Evolutionary conservation across 2,113 vertebrate species (phyloP).

Genomic region (Uropsilus gracilis): DNA sequence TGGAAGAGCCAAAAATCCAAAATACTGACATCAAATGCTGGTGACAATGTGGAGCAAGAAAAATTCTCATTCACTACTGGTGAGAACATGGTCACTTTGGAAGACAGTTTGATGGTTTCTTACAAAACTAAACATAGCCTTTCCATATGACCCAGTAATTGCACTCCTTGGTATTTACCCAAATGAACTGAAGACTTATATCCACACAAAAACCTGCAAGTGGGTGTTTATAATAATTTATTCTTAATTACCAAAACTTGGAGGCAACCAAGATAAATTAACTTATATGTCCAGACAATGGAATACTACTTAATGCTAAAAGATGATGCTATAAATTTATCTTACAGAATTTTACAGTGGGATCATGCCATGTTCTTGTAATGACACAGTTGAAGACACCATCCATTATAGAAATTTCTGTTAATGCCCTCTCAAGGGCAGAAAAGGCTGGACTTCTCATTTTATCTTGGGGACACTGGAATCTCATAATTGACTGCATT

Average conservation of each 20-base stretch:
- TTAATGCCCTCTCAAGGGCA: neutral
- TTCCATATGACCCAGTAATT: neutral
- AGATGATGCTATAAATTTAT: neutral
- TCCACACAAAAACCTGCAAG: neutral
- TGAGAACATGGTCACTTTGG: too few relatives aligned
- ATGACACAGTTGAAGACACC: neutral
- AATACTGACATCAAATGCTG: too few relatives aligned
- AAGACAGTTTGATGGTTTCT: neutral
- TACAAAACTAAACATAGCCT: constrained; percentile 2
- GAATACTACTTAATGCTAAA: neutral
- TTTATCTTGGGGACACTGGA: neutral
- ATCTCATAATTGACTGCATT: neutral
- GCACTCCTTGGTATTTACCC: neutral
- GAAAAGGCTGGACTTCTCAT: neutral
- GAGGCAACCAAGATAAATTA: neutral
- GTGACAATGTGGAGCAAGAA: too few relatives aligned
- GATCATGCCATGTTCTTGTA: neutral
- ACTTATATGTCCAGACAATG: neutral
- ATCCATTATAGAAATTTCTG: neutral
- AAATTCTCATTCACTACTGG: too few relatives aligned
- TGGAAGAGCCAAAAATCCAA: neutral
- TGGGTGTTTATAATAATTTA: neutral
- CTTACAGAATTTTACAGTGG: neutral
- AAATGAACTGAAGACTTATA: constrained; percentile 14
- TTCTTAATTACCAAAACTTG: constrained; percentile 11